Conservation (phyloP, 1,140 invertebrate species). For the Brachionus rotundiformis region DNA sequence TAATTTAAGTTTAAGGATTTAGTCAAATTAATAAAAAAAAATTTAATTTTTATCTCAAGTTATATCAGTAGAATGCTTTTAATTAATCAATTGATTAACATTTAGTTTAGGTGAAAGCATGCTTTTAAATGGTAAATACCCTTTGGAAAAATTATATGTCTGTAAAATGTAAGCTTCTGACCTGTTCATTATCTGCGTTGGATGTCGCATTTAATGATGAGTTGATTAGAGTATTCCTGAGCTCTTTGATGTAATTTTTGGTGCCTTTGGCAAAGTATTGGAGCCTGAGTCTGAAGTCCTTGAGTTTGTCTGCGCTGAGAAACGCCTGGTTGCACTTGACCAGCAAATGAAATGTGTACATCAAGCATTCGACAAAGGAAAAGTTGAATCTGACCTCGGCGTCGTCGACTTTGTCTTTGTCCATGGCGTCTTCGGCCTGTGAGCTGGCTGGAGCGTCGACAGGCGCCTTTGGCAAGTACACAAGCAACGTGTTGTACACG, state of each 20-base stretch:
- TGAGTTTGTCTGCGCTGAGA: slow-evolving; percentile 74
- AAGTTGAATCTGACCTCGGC: slow-evolving; percentile 78
- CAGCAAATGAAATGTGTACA: slow-evolving; percentile 85
- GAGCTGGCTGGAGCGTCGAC: background rate
- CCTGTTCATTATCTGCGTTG: slow-evolving; percentile 64
- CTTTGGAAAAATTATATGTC: too few relatives aligned
- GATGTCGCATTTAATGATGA: slow-evolving; percentile 68
- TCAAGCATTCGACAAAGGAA: slow-evolving; percentile 86
- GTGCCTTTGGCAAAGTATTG: slow-evolving; percentile 88
- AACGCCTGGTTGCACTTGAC: slow-evolving; percentile 77
- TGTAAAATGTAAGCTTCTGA: too few relatives aligned
- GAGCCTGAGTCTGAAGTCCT: slow-evolving; percentile 72
- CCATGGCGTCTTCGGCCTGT: background rate
- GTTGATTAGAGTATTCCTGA: slow-evolving; percentile 80
- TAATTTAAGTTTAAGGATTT: too few relatives aligned
- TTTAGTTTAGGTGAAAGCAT: too few relatives aligned
- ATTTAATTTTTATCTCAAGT: too few relatives aligned
- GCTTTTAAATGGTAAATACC: too few relatives aligned
- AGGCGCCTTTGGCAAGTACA: slow-evolving; percentile 5
- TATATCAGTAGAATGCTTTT: too few relatives aligned
- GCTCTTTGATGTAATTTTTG: slow-evolving; percentile 85
- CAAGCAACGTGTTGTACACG: background rate
- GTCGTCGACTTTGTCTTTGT: background rate
- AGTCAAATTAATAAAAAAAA: too few relatives aligned
- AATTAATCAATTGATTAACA: too few relatives aligned